Evolutionary conservation across 2,113 vertebrate genomes (phyloP).

Genomic region (Zosterops pallidus): DNA sequence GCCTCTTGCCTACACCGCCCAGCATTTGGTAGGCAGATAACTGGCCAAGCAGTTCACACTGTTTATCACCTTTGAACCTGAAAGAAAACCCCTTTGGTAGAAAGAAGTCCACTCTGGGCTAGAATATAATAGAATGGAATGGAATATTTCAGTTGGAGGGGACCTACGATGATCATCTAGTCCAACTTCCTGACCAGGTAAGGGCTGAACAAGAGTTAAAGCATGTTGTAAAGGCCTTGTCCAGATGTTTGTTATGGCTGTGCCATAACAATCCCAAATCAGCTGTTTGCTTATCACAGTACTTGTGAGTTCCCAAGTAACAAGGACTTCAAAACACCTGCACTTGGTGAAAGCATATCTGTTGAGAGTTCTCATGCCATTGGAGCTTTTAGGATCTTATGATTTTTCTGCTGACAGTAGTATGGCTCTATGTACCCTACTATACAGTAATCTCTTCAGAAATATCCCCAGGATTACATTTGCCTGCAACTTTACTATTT

Average conservation of each 20-base stretch:
- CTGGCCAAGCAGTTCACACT: not conserved
- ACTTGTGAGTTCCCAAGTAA: not conserved
- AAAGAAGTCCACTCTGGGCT: not conserved
- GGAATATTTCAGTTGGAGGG: not conserved
- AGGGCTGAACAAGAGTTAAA: not conserved
- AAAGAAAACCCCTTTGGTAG: not conserved
- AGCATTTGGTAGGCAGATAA: not conserved
- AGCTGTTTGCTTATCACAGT: not conserved
- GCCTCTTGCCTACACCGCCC: not conserved
- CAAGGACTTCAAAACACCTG: not conserved
- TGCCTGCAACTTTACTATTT: not conserved
- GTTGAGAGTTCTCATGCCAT: not conserved
- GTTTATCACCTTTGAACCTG: not conserved
- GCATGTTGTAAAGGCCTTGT: not conserved
- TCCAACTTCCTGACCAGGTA: not conserved
- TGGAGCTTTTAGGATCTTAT: not conserved
- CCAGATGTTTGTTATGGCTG: not conserved
- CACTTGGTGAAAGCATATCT: not conserved
- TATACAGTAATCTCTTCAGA: not conserved
- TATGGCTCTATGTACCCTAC: not conserved
- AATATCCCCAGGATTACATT: not conserved
- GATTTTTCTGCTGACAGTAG: not conserved
- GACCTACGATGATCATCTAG: rapidly evolving
- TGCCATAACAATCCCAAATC: not conserved
- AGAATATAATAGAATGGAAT: not conserved